Evolutionary conservation across 2,113 vertebrate genomes (phyloP), one percentile per base, ranked within the genome.

Genomic region (Chunga burmeisteri): DNA sequence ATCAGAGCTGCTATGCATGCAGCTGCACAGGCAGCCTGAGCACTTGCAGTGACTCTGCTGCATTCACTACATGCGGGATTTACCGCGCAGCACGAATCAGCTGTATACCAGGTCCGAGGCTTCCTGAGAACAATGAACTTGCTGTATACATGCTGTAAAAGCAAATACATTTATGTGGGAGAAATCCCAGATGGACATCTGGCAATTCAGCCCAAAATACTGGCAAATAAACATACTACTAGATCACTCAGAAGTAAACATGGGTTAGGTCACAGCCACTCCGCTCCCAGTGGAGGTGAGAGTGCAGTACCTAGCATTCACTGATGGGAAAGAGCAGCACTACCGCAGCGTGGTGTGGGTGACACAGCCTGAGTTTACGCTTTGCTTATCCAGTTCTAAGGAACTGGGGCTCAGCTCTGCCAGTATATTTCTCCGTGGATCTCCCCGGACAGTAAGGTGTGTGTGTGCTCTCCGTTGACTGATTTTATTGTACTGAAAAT

Each of bases 41-140:
- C 12, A 0, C 38, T 36, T 2, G 5, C 10, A 32, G 50, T 6
- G n/a, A 77, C 18, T 13, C 44, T 26, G 56, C 56, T 7, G 34
- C 59, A 3, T 32, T 16, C 20, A 1, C 42, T 16, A 4, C n/a
- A 5, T 0, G 13, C 4, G 7, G 47, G 42, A 56, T 61, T 7
- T 4, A 3, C 20, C 0, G 20, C 2, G 7, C 71, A 29, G 62
- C 38, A 40, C 3, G 0, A 4, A 19, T 16, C 44, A 7, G 42
- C 47, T 25, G 6, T 6, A 2, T 8, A 1, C 59, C 19, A 26
- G n/a, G 27, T 23, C 34, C 6, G 1, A 36, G 65, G 26, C 71
- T 49, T 53, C 52, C 40, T 2, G 19, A 27, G 18, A 55, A 21
- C 1, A 0, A 13, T 4, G 16, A 25, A 14, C 46, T 26, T 13